Conservation (phyloP, 2,797 vertebrate species). For the Corythornis leucogaster region DNA sequence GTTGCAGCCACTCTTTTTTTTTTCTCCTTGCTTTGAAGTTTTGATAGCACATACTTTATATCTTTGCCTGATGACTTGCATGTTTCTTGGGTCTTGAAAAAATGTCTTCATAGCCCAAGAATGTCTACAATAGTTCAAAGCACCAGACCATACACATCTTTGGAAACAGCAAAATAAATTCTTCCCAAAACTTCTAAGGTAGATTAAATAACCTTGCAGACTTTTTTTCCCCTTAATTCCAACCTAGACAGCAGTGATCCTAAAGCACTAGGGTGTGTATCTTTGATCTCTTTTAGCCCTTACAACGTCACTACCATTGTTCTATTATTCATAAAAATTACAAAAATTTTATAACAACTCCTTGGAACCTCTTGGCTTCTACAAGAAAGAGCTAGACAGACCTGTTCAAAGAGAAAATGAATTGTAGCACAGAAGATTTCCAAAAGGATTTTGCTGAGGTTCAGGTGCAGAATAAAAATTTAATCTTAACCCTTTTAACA, state of each 20-base stretch:
- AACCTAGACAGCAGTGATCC: neutral
- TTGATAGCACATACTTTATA: neutral
- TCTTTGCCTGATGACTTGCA: neutral
- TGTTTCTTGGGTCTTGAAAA: slow-evolving; percentile 3
- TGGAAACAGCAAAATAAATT: neutral
- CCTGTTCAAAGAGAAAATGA: neutral
- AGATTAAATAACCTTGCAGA: neutral
- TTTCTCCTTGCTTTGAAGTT: slow-evolving; percentile 9
- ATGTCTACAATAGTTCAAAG: neutral
- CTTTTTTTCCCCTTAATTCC: neutral
- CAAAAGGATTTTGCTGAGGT: neutral
- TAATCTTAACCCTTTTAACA: neutral
- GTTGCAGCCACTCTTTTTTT: neutral
- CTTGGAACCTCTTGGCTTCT: neutral
- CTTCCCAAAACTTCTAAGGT: neutral
- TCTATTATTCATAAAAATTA: neutral
- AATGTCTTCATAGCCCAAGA: neutral
- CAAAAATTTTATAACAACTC: neutral
- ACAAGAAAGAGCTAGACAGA: neutral
- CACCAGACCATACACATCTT: neutral
- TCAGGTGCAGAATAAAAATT: neutral
- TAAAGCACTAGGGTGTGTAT: neutral
- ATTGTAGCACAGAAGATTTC: neutral
- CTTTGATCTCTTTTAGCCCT: neutral
- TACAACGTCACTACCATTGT: neutral